These are phyloP conservation scores for Volucella zonaria DNA, from an alignment of 2,888 invertebrate genomes.

Conservation along the genomic window DNA sequence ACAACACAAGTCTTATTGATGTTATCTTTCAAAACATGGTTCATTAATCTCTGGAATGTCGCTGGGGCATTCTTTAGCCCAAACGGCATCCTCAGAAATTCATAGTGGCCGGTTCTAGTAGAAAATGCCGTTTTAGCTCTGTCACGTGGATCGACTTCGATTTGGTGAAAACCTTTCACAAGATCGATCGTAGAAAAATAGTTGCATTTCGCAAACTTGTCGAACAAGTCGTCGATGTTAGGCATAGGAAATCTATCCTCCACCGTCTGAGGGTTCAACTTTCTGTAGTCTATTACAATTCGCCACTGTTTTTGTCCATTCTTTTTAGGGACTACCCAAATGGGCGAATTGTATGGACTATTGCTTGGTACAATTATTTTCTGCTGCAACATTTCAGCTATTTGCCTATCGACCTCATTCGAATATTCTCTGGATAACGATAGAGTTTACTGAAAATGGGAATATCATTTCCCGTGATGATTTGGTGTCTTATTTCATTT, in stretches of 20 bases:
- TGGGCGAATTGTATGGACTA: conserved; percentile 10
- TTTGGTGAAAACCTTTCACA: not conserved
- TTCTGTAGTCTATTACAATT: not conserved
- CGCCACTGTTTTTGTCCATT: too few species aligned
- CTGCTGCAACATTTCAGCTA: not conserved
- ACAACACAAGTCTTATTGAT: conserved; percentile 42
- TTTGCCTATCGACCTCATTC: not conserved
- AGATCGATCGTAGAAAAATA: too few species aligned
- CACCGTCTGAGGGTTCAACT: conserved; percentile 22
- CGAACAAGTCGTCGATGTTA: not conserved
- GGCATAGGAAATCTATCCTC: conserved; percentile 48
- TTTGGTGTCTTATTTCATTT: too few species aligned
- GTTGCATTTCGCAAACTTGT: too few species aligned
- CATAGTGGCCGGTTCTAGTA: conserved; percentile 29
- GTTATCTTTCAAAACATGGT: conserved; percentile 75
- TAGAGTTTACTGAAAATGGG: too few species aligned
- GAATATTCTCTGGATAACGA: too few species aligned
- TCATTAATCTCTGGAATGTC: conserved; percentile 75
- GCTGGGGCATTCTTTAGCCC: conserved; percentile 39
- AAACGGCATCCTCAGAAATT: conserved; percentile 29
- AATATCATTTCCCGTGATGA: too few species aligned
- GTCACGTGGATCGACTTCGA: conserved; percentile 11
- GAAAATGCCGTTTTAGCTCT: conserved; percentile 34
- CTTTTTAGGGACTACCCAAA: too few species aligned
- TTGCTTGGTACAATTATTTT: not conserved